A percentile compares a stretch with the other conserved stretches of the same genome.
These are phyloP conservation scores for Drosophila incognita DNA, from an alignment of 2,888 invertebrate species.

Conservation along the genomic window DNA sequence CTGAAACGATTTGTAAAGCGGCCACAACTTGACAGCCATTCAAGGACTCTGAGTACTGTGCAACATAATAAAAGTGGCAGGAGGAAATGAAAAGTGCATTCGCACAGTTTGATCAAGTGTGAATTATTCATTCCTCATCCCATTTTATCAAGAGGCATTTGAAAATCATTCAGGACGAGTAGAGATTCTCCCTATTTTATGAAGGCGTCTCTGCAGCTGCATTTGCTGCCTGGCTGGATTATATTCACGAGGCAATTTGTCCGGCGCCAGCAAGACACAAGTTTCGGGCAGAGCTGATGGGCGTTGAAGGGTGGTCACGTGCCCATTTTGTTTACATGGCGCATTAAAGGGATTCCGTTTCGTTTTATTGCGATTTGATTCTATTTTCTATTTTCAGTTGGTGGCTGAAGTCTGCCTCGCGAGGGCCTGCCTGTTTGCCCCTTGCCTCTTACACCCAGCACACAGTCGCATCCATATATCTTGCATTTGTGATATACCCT, in stretches of 20 bases:
- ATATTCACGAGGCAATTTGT: slow-evolving; percentile 70
- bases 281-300: slow-evolving; percentile 7
- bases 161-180: slow-evolving; percentile 20
- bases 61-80: slow-evolving; percentile 7
- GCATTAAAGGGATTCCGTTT: slow-evolving; percentile 82
- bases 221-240: slow-evolving; percentile 54
- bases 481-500: slow-evolving; percentile 35
- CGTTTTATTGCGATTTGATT: slow-evolving; percentile 76
- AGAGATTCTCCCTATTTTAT: slow-evolving; percentile 40
- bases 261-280: slow-evolving; percentile 46
- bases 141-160: slow-evolving; percentile 12
- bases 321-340: slow-evolving; percentile 82
- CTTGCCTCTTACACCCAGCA: slow-evolving; percentile 7
- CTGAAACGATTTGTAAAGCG: slow-evolving; percentile 58
- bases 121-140: slow-evolving; percentile 45
- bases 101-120: slow-evolving; percentile 40
- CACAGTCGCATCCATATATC: slow-evolving; percentile 43
- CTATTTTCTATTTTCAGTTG: slow-evolving; percentile 48
- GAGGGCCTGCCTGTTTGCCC: slow-evolving; percentile 29
- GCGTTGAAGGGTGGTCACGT: slow-evolving; percentile 70
- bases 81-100: slow-evolving; percentile 32
- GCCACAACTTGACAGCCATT: slow-evolving; percentile 57
- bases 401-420: slow-evolving; percentile 37
- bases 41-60: slow-evolving; percentile 38
- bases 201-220: slow-evolving; percentile 45